phyloP scores from a whole-genome alignment of 2,113 vertebrate species.

The Clupea harengus region DNA sequence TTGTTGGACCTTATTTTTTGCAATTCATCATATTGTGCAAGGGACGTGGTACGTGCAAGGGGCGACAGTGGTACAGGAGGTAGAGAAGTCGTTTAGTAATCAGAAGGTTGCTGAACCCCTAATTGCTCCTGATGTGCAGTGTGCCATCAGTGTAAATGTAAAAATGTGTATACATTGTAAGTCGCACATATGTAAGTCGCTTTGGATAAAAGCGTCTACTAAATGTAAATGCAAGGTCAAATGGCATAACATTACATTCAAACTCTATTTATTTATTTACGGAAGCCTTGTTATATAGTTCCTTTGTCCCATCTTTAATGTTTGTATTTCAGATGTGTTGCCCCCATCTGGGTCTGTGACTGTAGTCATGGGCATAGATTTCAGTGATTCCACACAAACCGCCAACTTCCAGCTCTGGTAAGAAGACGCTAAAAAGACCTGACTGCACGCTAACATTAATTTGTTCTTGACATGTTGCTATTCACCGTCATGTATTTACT shows the following conservation, averaged over 20 bases:
- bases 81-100: no score
- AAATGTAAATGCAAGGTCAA: background rate
- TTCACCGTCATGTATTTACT: background rate
- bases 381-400: slow-evolving; percentile 94
- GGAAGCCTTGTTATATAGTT: no score
- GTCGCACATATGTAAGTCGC: no score
- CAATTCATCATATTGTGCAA: no score
- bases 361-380: slow-evolving; percentile 92
- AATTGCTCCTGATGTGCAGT: no score
- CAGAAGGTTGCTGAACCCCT: no score
- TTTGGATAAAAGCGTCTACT: no score
- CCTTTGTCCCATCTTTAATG: background rate
- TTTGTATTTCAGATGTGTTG: slow-evolving; percentile 74
- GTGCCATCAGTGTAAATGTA: no score
- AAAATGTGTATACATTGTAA: no score
- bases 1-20: slow-evolving; percentile 45
- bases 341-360: slow-evolving; percentile 77
- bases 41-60: no score
- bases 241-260: background rate
- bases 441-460: background rate
- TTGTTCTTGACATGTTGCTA: background rate
- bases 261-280: background rate
- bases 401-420: slow-evolving; percentile 99
- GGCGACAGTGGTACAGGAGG: no score
- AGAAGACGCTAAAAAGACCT: slow-evolving; percentile 40